Percentiles rank a stretch among this genome's conserved stretches.
phyloP scores from a whole-genome alignment of 2,113 vertebrate genomes.

The Trachemys scripta region DNA sequence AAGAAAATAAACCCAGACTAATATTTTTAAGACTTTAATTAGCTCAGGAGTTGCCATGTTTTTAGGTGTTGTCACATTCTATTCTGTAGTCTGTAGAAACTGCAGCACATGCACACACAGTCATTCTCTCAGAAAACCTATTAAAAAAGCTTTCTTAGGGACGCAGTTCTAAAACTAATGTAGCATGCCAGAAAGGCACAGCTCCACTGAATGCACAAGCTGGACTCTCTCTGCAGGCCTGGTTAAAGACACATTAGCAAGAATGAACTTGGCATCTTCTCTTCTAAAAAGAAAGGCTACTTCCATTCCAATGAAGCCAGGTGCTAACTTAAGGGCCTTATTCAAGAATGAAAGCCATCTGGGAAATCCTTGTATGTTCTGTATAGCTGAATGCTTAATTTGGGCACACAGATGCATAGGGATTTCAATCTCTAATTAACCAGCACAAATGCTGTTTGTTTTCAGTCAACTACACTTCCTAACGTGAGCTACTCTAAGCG shows the following conservation, averaged over 20 bases:
- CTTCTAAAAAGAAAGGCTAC: not conserved
- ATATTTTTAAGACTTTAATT: not conserved
- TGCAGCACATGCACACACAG: not conserved
- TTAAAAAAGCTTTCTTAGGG: not conserved
- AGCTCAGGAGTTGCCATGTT: conserved; percentile 4
- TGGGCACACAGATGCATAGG: not conserved
- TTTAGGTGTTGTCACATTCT: not conserved
- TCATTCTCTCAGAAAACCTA: conserved; percentile 5
- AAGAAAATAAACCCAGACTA: conserved; percentile 22
- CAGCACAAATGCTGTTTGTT: conserved; percentile 52
- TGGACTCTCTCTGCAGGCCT: not conserved
- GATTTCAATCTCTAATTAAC: conserved; percentile 63
- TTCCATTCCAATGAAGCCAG: conserved; percentile 58
- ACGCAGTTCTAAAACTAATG: not conserved
- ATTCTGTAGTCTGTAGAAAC: not conserved
- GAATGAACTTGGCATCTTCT: not conserved
- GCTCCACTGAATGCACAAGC: not conserved
- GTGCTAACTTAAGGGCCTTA: conserved; percentile 31
- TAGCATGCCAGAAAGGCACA: not conserved
- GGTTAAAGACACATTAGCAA: not conserved
- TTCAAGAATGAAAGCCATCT: conserved; percentile 59
- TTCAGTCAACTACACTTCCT: conserved; percentile 14
- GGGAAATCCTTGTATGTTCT: conserved; percentile 20
- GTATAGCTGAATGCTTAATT: conserved; percentile 29
- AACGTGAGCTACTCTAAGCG: not conserved